phyloP scores from a whole-genome alignment of 2,888 invertebrate species.

The Drosophila kambysellisi region DNA sequence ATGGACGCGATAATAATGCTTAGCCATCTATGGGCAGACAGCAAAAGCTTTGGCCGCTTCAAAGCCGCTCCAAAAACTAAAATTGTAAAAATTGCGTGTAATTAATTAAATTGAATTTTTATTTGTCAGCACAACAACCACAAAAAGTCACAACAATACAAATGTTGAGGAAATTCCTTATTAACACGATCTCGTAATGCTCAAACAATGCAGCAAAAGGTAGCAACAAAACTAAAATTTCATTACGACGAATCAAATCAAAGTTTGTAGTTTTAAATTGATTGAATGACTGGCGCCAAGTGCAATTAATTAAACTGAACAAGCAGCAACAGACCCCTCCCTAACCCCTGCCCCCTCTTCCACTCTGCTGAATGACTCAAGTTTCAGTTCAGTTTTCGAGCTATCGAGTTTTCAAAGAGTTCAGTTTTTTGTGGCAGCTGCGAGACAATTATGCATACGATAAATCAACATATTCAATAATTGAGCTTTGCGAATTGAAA shows the following conservation, averaged over 20 bases:
- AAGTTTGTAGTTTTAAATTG: constrained; percentile 36
- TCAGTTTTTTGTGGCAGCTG: constrained; percentile 16
- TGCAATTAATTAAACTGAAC: constrained; percentile 62
- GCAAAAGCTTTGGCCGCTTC: constrained; percentile 12
- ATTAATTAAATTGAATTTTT: constrained; percentile 70
- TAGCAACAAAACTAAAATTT: constrained; percentile 14
- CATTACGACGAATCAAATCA: background rate
- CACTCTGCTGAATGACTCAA: constrained; percentile 23
- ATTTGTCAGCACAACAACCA: constrained; percentile 24
- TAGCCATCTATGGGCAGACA: constrained; percentile 59
- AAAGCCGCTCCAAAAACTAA: constrained; percentile 4
- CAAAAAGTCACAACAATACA: constrained; percentile 13
- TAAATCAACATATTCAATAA: constrained; percentile 23
- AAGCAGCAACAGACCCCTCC: constrained; percentile 17
- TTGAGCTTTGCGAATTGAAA: constrained; percentile 19
- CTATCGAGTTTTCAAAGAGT: background rate
- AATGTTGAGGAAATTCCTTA: constrained; percentile 65
- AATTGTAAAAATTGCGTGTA: constrained; percentile 65
- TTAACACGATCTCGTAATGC: constrained; percentile 56
- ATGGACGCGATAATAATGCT: constrained; percentile 68
- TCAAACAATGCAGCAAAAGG: constrained; percentile 22
- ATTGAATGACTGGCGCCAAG: constrained; percentile 38
- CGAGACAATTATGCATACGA: constrained; percentile 26
- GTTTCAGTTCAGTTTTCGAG: background rate
- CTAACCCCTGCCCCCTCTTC: background rate